Evolutionary conservation across 2,797 vertebrate genomes (phyloP), one percentile per base, ranked within the genome.

Genomic region (Parauchenoglanis ngamensis): DNA sequence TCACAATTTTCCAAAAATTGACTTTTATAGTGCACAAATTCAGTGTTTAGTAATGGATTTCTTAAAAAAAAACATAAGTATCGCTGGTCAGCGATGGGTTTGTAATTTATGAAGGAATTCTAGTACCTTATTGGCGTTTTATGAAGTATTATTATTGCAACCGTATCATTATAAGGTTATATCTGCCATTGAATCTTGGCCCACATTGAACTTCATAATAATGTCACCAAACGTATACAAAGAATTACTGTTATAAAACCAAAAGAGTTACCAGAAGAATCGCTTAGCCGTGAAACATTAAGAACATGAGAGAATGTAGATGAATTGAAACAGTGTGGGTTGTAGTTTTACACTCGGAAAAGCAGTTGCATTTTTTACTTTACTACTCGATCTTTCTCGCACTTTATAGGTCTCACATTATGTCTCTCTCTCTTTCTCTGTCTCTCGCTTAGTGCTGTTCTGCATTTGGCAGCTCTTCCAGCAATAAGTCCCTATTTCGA

Each of bases 401-500:
- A 49, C 57, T 81, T 11, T 52, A 13, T 63, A 12, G 82, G 2
- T 21, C 77, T 81, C 65, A 44, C 28, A 40, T 6, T 44, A 1
- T 54, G 17, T 35, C 61, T 57, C 85, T 67, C 44, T 56, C 28
- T 77, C 40, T 65, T 31, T 84, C 25, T 44, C 11, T 73, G 19
- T 44, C 15, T 49, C 56, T 31, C 11, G 11, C 65, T 31, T 40
- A 25, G 35, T 63, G 17, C 57, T 68, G 19, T 73, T 28, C 72
- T 56, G 35, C 80, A 70, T 35, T 59, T 52, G 80, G 65, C 75
- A 54, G 35, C 56, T 56, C 1, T 72, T 73, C 73, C 84, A 54
- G 61, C 81, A 84, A 70, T 86, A 84, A 88, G 76, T 87, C 87
- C 76, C 59, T 67, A 77, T 79, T 87, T 83, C 80, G 23, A 65